These are phyloP conservation scores for Bradypodion pumilum DNA, from an alignment of 2,797 vertebrate genomes.

Conservation along the genomic window DNA sequence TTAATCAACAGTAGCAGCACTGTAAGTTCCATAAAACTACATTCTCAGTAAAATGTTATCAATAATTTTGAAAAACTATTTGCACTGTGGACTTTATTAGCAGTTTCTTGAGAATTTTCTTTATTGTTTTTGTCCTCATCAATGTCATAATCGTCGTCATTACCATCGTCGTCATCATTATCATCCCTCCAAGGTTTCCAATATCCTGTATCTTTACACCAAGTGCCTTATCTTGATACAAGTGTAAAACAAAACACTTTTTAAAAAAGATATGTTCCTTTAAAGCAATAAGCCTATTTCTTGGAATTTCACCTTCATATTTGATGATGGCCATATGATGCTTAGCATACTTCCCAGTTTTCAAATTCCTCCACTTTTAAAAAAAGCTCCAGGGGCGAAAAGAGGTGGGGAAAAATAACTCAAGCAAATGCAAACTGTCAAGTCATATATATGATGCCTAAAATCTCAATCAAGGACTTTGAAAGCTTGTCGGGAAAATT, in stretches of 20 bases:
- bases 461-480: constrained; percentile 72
- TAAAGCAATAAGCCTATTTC: constrained; percentile 28
- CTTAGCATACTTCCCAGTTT: constrained; percentile 21
- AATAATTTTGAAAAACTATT: background rate
- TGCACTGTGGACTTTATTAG: background rate
- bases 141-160: too few species aligned
- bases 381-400: constrained; percentile 43
- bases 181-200: too few species aligned
- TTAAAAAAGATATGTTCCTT: background rate
- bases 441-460: constrained; percentile 59
- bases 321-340: constrained; percentile 23
- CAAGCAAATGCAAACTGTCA: constrained; percentile 64
- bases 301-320: constrained; percentile 28
- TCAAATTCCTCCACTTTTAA: background rate
- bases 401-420: constrained; percentile 37
- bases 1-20: too few species aligned
- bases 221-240: background rate
- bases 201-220: too few species aligned
- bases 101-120: background rate
- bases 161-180: too few species aligned
- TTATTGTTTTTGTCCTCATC: too few species aligned
- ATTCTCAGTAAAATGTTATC: background rate
- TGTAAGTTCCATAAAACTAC: background rate
- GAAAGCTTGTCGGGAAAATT: constrained; percentile 75
- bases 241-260: background rate